Conservation (phyloP, 64 coral and sea anemone species). For the Dendronephthya gigantea region DNA sequence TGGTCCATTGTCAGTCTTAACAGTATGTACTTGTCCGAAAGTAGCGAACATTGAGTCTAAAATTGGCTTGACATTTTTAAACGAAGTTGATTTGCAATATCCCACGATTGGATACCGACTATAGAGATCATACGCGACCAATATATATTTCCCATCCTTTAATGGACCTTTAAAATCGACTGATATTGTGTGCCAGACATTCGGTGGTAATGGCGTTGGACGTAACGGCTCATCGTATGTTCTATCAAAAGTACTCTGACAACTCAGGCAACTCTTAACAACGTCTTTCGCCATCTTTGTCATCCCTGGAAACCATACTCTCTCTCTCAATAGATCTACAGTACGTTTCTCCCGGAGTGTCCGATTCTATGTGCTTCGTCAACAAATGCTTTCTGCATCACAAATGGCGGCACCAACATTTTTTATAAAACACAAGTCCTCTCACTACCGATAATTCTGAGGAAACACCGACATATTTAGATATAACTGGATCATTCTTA, state of each 20-base stretch:
- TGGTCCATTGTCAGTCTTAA: too few relatives aligned
- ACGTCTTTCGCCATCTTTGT: background rate
- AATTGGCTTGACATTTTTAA: background rate
- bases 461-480: background rate
- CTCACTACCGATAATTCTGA: background rate
- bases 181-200: background rate
- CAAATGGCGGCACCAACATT: background rate
- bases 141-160: background rate
- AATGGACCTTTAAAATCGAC: background rate
- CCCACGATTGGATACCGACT: background rate
- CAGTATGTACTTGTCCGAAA: too few relatives aligned
- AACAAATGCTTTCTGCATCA: too few relatives aligned
- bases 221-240: background rate
- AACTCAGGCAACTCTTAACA: background rate
- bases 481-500: too few relatives aligned
- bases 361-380: background rate
- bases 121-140: background rate
- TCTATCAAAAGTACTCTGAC: background rate
- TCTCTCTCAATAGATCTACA: background rate
- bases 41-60: background rate
- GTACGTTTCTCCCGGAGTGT: background rate
- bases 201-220: slow-evolving; percentile 5
- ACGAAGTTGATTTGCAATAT: too few relatives aligned
- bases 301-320: background rate
- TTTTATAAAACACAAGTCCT: background rate